phyloP scores from a whole-genome alignment of 2,888 invertebrate species.

The Leptarthrus brevirostris region DNA sequence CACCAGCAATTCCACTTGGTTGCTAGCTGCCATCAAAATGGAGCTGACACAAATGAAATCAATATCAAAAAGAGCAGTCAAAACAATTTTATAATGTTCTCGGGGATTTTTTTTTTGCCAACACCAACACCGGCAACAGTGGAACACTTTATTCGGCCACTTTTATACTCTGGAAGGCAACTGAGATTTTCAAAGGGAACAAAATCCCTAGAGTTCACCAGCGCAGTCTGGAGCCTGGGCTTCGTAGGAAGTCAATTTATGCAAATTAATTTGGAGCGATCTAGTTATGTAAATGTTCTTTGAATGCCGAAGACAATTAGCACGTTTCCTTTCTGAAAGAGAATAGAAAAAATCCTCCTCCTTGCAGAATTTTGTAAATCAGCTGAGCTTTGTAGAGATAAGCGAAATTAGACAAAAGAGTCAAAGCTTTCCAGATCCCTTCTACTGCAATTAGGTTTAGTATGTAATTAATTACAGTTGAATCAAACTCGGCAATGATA shows the following conservation, averaged over 20 bases:
- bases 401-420: slow-evolving; percentile 39
- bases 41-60: slow-evolving; percentile 22
- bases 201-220: too few relatives aligned
- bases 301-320: slow-evolving; percentile 37
- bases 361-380: slow-evolving; percentile 20
- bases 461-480: slow-evolving; percentile 34
- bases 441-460: slow-evolving; percentile 28
- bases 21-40: too few relatives aligned
- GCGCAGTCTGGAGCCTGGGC: too few relatives aligned
- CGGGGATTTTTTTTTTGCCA: neutral
- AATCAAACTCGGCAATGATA: slow-evolving; percentile 2
- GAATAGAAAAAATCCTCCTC: slow-evolving; percentile 14
- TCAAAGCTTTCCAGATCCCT: slow-evolving; percentile 25
- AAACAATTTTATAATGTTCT: slow-evolving; percentile 18
- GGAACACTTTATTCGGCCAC: too few relatives aligned
- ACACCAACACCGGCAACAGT: too few relatives aligned
- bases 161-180: slow-evolving; percentile 22
- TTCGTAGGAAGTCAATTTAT: slow-evolving; percentile 38
- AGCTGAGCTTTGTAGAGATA: slow-evolving; percentile 36
- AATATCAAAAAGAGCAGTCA: slow-evolving; percentile 21
- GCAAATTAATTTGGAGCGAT: slow-evolving; percentile 44
- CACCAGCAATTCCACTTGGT: too few relatives aligned
- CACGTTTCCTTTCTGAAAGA: slow-evolving; percentile 26
- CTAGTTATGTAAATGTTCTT: slow-evolving; percentile 33
- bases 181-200: neutral